Evolutionary conservation across 2,888 invertebrate species (phyloP).

Genomic region (Lasioglossum marginatum): DNA sequence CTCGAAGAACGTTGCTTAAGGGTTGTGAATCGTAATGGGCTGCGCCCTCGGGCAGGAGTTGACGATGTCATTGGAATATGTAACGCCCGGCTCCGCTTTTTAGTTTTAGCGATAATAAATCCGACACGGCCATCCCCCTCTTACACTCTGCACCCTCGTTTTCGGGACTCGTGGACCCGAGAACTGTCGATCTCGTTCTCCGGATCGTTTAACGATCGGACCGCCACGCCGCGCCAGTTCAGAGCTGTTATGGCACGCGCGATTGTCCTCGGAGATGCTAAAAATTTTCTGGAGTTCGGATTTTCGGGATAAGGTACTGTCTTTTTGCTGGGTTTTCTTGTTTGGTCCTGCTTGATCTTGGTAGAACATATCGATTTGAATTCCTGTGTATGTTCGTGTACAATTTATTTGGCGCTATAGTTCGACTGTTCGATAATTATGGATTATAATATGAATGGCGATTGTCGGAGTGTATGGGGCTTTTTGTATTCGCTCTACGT

Average conservation of each 20-base stretch:
- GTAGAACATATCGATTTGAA: background rate
- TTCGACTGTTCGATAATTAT: too few species aligned
- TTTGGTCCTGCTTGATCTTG: background rate
- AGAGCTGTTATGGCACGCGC: background rate
- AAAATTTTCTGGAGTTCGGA: background rate
- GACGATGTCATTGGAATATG: slow-evolving; percentile 69
- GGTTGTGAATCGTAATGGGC: slow-evolving; percentile 74
- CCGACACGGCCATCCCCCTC: slow-evolving; percentile 25
- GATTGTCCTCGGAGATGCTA: background rate
- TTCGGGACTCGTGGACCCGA: background rate
- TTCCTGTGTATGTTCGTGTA: background rate
- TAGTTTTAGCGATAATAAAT: slow-evolving; percentile 62
- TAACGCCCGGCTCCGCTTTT: slow-evolving; percentile 49
- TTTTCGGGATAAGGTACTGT: background rate
- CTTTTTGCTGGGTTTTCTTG: too few species aligned
- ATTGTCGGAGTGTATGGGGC: background rate
- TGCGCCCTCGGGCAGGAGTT: slow-evolving; percentile 67
- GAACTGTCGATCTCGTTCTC: background rate
- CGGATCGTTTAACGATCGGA: background rate
- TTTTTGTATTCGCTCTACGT: background rate
- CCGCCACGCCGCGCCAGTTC: too few species aligned
- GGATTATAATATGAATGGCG: background rate
- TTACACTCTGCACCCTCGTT: background rate
- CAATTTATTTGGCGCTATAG: too few species aligned
- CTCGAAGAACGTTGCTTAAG: slow-evolving; percentile 69